Evolutionary conservation across 2,113 vertebrate genomes (phyloP), one percentile per base, ranked within the genome.

Genomic region (Gambusia affinis): DNA sequence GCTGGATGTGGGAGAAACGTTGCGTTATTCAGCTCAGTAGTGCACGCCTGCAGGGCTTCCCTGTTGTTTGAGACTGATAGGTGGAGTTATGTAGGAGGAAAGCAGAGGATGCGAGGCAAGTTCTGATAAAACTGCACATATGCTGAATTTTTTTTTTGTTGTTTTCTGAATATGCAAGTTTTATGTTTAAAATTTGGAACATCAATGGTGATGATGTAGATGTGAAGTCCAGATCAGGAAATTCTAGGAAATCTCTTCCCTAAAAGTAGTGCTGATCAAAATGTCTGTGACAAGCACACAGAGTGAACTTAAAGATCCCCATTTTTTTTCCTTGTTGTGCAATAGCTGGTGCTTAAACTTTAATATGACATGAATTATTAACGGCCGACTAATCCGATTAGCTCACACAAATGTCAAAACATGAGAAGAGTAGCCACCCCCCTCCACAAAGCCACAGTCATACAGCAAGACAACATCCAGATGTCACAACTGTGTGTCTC

Each of bases 401-500:
- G 44, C 57, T 30, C 70, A 47, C 24, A 67, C 37, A 67, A 60
- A 57, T 30, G 37, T n/a, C 39, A 44, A 64, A 67, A 72, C 57
- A 65, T 7, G 0, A 0, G 6, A 28, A 31, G 28, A 69, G 68
- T 64, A 54, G 57, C 74, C 64, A 54, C 76, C 61, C 65, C 35
- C 8, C 35, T 35, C 8, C 35, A 35, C 33, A 39, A 57, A 70
- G 31, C 30, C 27, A 12, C 61, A 70, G 27, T 82, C 28, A 73
- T 44, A 51, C 33, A 39, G 64, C 24, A 28, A n/a, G 27, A 78
- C 71, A 68, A 78, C 63, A 24, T 66, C 70, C 76, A 84, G 67
- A 76, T 80, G 82, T 79, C 30, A 76, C 44, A 8, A 75, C 73
- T 68, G 69, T 75, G 73, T 57, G 62, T 60, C 82, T 73, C 27